Percentiles rank a stretch among this genome's conserved stretches.
These are phyloP conservation scores for Temnothorax unifasciatus DNA, from an alignment of 2,888 invertebrate species.

Conservation along the genomic window DNA sequence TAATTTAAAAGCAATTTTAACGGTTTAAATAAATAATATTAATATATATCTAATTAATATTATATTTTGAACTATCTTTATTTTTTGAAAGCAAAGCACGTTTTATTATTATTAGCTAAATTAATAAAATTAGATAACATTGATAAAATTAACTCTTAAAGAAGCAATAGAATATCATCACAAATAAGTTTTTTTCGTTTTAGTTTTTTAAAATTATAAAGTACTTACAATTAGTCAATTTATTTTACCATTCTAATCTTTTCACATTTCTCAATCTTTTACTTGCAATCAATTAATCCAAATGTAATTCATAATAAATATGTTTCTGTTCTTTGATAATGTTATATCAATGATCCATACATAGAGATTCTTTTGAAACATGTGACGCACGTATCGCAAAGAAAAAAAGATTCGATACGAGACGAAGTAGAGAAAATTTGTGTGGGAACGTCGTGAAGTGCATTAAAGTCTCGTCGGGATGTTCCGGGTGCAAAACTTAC, in stretches of 20 bases:
- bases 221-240: not conserved
- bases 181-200: not conserved
- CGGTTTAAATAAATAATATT: not conserved
- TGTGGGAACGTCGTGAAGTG: slow-evolving; percentile 35
- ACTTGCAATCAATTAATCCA: not conserved
- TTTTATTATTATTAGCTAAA: too few relatives aligned
- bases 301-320: not conserved
- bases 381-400: not conserved
- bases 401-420: slow-evolving; percentile 24
- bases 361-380: slow-evolving; percentile 3
- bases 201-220: not conserved
- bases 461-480: slow-evolving; percentile 56
- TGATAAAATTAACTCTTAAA: not conserved
- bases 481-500: slow-evolving; percentile 57
- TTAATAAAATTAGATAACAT: not conserved
- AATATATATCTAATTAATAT: not conserved
- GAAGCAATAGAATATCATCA: not conserved
- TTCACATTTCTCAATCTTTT: not conserved
- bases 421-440: slow-evolving; percentile 14
- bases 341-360: not conserved
- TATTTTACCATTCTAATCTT: not conserved
- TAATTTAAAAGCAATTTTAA: not conserved
- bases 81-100: not conserved
- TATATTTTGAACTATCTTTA: not conserved
- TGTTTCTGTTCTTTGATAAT: not conserved